Percentiles rank a stretch among this genome's conserved stretches.
Conservation (phyloP, 2,888 invertebrate species). For the Atrina japonica region DNA sequence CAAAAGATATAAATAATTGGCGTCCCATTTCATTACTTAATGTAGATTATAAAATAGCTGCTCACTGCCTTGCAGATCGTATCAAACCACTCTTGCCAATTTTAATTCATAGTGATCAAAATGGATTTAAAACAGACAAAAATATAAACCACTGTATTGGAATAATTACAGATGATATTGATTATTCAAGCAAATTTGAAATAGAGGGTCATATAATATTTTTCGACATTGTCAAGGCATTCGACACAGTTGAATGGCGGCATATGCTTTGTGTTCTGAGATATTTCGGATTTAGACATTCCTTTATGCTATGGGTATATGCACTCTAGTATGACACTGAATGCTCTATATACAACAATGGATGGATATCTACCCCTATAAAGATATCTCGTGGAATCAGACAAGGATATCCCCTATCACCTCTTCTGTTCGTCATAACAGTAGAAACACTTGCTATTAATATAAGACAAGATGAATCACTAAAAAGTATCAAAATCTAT, state of each 20-base stretch:
- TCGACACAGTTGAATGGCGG: conserved; percentile 34
- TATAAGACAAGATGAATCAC: neutral
- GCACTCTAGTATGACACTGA: conserved; percentile 9
- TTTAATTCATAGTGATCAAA: conserved; percentile 34
- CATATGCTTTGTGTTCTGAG: conserved; percentile 22
- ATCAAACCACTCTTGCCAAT: conserved; percentile 16
- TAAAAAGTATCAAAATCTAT: neutral
- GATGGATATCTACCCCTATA: conserved; percentile 13
- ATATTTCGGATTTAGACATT: conserved; percentile 16
- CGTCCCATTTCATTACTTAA: conserved; percentile 32
- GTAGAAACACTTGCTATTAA: conserved; percentile 3
- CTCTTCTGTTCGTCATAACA: conserved; percentile 11
- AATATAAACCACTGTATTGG: conserved; percentile 16
- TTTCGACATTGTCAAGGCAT: conserved; percentile 44
- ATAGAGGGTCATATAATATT: conserved; percentile 36
- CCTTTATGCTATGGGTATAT: conserved; percentile 17
- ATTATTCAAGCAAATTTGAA: conserved; percentile 30
- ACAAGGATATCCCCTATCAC: conserved; percentile 17
- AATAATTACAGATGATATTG: conserved; percentile 31
- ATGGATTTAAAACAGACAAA: conserved; percentile 19
- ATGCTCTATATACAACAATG: conserved; percentile 14
- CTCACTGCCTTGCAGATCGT: conserved; percentile 20
- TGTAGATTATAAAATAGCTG: conserved; percentile 31
- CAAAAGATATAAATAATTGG: conserved; percentile 16
- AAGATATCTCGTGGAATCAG: conserved; percentile 9